phyloP scores from a whole-genome alignment of 2,888 invertebrate genomes.

The Luperina nickerlii region DNA sequence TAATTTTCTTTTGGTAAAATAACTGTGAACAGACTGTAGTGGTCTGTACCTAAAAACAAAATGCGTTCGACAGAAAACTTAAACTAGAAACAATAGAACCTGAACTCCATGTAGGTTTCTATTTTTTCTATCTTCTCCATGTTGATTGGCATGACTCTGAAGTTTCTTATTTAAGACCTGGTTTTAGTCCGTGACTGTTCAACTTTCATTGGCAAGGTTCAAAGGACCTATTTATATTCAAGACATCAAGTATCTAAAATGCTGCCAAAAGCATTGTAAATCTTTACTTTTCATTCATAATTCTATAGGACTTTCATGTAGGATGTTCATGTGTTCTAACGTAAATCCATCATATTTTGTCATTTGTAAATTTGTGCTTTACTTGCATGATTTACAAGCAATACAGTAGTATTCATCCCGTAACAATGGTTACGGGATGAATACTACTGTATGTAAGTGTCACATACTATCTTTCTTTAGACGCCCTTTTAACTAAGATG shows the following conservation, averaged over 20 bases:
- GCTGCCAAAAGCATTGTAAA: slow-evolving; percentile 7
- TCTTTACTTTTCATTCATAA: slow-evolving; percentile 2
- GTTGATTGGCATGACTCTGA: slow-evolving; percentile 8
- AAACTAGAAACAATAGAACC: background rate
- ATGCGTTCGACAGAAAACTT: background rate
- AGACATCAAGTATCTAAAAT: background rate
- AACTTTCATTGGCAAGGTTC: background rate
- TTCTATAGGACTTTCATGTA: background rate
- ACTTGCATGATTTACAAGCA: background rate
- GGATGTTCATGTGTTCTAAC: too few relatives aligned
- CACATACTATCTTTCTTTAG: background rate
- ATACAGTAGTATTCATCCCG: too few relatives aligned
- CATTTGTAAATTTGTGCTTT: background rate
- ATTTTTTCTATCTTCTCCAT: background rate
- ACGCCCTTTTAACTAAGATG: background rate
- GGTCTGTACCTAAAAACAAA: background rate
- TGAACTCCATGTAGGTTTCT: background rate
- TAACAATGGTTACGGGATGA: background rate
- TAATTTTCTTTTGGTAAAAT: too few relatives aligned
- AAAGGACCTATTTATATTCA: background rate
- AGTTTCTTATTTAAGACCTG: slow-evolving; percentile 28
- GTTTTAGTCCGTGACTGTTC: slow-evolving; percentile 4
- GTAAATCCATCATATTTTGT: background rate
- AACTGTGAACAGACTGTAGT: background rate
- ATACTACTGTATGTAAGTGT: background rate